These are phyloP conservation scores for Delia radicum DNA, from an alignment of 1,140 invertebrate species.

Conservation along the genomic window DNA sequence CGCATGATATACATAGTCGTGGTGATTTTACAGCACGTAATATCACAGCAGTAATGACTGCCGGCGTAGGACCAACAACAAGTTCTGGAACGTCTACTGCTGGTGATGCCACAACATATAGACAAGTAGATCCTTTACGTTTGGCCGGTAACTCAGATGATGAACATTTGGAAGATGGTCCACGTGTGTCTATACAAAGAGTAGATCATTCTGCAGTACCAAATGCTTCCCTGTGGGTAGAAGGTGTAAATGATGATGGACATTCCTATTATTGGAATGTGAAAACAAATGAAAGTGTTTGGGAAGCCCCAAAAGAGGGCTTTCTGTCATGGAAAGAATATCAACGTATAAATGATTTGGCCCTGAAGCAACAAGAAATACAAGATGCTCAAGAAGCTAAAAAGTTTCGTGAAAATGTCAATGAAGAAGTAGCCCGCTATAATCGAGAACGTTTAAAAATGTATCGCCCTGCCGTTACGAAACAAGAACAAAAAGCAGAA, in stretches of 20 bases:
- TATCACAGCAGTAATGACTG: slow-evolving; percentile 39
- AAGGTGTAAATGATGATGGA: slow-evolving; percentile 65
- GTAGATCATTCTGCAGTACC: slow-evolving; percentile 42
- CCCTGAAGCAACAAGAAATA: slow-evolving; percentile 58
- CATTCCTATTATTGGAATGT: slow-evolving; percentile 80
- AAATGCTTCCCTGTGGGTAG: slow-evolving; percentile 65
- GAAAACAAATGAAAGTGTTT: slow-evolving; percentile 67
- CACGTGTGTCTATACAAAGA: slow-evolving; percentile 50
- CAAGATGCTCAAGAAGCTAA: slow-evolving; percentile 47
- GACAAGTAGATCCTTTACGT: slow-evolving; percentile 50
- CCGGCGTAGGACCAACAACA: neutral
- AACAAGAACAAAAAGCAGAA: slow-evolving; percentile 52
- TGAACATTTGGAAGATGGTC: slow-evolving; percentile 51
- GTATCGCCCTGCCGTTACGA: slow-evolving; percentile 34
- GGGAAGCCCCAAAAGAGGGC: slow-evolving; percentile 67
- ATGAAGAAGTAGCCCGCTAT: slow-evolving; percentile 54
- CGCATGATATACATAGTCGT: slow-evolving; percentile 65
- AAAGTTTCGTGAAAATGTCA: slow-evolving; percentile 44
- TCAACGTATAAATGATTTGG: slow-evolving; percentile 59
- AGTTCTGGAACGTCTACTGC: slow-evolving; percentile 21
- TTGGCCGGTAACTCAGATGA: slow-evolving; percentile 48
- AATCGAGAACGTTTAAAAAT: slow-evolving; percentile 53
- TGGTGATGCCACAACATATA: neutral
- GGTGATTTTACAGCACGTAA: slow-evolving; percentile 70
- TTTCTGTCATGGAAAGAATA: slow-evolving; percentile 66